These are phyloP conservation scores for Ascaphus truei DNA, from an alignment of 2,113 vertebrate species.

Conservation along the genomic window DNA sequence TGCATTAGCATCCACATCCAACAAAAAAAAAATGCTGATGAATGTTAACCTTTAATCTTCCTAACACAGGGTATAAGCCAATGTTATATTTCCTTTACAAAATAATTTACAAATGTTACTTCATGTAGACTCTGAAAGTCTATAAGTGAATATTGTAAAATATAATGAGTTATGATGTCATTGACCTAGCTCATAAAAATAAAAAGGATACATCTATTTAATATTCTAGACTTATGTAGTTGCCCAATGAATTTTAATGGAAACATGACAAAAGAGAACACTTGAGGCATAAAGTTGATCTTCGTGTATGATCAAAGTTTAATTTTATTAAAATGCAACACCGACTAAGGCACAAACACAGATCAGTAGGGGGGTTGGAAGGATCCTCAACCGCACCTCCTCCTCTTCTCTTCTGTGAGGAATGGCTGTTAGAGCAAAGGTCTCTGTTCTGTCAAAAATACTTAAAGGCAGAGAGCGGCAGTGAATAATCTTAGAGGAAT, in stretches of 20 bases:
- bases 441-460: not conserved
- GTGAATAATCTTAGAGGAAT: not conserved
- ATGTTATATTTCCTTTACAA: constrained; percentile 23
- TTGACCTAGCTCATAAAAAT: constrained; percentile 28
- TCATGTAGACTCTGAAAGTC: constrained; percentile 12
- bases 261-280: constrained; percentile 17
- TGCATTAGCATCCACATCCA: constrained; percentile 32
- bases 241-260: constrained; percentile 31
- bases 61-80: not conserved
- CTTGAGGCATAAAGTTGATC: constrained; percentile 9
- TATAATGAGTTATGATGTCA: constrained; percentile 35
- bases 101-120: constrained; percentile 20
- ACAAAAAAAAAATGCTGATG: constrained; percentile 16
- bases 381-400: not conserved
- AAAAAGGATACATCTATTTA: constrained; percentile 31
- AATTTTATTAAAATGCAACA: not conserved
- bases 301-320: constrained; percentile 26
- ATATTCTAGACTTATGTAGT: constrained; percentile 17
- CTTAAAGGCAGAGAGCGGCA: not conserved
- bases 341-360: constrained; percentile 6
- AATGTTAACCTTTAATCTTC: constrained; percentile 16
- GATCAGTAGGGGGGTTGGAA: not conserved
- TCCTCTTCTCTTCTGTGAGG: not conserved
- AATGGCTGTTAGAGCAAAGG: constrained; percentile 5
- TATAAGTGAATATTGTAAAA: constrained; percentile 34